These are phyloP conservation scores for Hypselothyrea guttata DNA, from an alignment of 2,888 invertebrate genomes.

Conservation along the genomic window DNA sequence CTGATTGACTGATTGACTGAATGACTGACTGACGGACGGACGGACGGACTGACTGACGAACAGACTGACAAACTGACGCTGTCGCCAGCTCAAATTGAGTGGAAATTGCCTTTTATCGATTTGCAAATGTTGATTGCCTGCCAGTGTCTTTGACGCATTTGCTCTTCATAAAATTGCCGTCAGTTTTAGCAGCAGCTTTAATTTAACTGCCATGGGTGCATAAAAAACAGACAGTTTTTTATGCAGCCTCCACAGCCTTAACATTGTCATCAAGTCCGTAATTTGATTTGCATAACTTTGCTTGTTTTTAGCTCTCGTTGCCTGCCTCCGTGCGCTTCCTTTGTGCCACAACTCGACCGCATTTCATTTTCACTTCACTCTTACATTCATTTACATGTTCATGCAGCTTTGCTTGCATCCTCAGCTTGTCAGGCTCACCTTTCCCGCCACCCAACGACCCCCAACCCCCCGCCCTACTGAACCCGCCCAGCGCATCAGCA, in stretches of 20 bases:
- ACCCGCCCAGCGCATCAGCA: slow-evolving; percentile 11
- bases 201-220: slow-evolving; percentile 20
- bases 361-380: slow-evolving; percentile 43
- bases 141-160: slow-evolving; percentile 18
- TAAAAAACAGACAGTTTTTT: background rate
- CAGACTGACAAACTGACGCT: slow-evolving; percentile 18
- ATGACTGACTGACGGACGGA: no score
- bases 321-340: slow-evolving; percentile 13
- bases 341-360: slow-evolving; percentile 5
- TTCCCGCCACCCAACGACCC: background rate
- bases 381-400: slow-evolving; percentile 50
- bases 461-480: background rate
- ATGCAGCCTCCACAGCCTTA: slow-evolving; percentile 58
- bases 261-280: slow-evolving; percentile 74
- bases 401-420: slow-evolving; percentile 44
- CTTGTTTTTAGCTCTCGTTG: slow-evolving; percentile 48
- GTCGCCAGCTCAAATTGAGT: slow-evolving; percentile 41
- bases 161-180: slow-evolving; percentile 61
- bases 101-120: slow-evolving; percentile 75
- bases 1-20: no score
- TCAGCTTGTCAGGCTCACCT: slow-evolving; percentile 40
- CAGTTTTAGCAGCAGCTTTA: slow-evolving; percentile 36
- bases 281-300: slow-evolving; percentile 80
- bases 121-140: slow-evolving; percentile 55
- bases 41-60: no score